phyloP scores from a whole-genome alignment of 1,140 invertebrate genomes.

The Cryptotermes secundus region DNA sequence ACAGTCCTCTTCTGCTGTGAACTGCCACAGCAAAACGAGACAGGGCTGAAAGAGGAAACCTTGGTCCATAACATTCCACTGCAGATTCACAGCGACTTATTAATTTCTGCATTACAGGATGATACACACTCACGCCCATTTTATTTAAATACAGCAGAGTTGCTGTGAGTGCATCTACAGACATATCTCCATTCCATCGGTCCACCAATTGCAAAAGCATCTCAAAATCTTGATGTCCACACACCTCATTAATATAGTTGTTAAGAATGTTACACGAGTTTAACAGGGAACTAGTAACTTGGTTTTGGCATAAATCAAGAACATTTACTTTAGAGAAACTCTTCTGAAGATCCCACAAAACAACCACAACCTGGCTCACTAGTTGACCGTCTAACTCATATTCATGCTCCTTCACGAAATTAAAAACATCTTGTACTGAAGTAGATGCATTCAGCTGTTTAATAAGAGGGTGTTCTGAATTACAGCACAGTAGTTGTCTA shows the following conservation, averaged over 20 bases:
- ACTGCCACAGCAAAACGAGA: constrained; percentile 30
- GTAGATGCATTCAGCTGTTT: constrained; percentile 17
- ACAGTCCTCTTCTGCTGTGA: constrained; percentile 8
- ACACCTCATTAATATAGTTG: constrained; percentile 18
- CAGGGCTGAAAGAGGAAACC: constrained; percentile 25
- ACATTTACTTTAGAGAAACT: constrained; percentile 25
- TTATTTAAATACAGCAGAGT: constrained; percentile 25
- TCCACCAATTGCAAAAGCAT: constrained; percentile 21
- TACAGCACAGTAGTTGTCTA: constrained; percentile 21
- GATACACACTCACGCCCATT: constrained; percentile 14
- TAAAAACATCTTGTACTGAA: constrained; percentile 30
- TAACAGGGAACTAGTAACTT: background rate
- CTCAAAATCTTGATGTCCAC: constrained; percentile 25
- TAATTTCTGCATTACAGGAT: constrained; percentile 23
- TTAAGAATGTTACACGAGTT: constrained; percentile 21
- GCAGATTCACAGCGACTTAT: background rate
- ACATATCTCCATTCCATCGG: background rate
- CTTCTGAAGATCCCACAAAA: constrained; percentile 34
- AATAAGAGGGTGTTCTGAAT: constrained; percentile 26
- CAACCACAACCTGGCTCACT: constrained; percentile 29
- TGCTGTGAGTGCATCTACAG: constrained; percentile 19
- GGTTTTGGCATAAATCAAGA: background rate
- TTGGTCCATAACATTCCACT: background rate
- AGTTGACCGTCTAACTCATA: background rate
- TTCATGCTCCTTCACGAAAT: constrained; percentile 23